phyloP scores from a whole-genome alignment of 2,797 vertebrate genomes.

The Anguilla pacifica region DNA sequence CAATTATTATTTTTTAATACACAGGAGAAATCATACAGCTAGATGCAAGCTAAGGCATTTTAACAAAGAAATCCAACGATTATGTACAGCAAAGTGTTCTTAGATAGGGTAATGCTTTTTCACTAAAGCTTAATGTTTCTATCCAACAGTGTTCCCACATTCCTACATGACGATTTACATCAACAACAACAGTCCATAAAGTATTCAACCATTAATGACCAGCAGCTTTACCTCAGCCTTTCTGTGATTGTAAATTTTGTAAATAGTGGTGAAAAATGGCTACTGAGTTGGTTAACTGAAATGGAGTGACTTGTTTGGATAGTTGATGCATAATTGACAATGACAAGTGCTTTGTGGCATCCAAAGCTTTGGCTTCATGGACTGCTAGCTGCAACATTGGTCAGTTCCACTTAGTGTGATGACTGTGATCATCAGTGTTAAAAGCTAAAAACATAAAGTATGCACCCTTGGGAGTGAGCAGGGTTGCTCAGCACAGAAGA shows the following conservation, averaged over 20 bases:
- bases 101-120: constrained; percentile 8
- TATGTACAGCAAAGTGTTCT: constrained; percentile 5
- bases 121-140: not conserved
- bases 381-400: not conserved
- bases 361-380: not conserved
- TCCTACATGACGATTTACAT: not conserved
- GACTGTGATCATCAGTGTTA: not conserved
- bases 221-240: not conserved
- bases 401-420: not conserved
- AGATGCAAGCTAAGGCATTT: constrained; percentile 20
- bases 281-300: not conserved
- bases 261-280: not conserved
- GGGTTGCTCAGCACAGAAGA: not conserved
- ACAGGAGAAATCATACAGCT: not conserved
- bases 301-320: not conserved
- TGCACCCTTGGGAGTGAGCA: not conserved
- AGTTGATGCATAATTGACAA: not conserved
- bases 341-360: not conserved
- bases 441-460: not conserved
- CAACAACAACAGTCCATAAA: constrained; percentile 1
- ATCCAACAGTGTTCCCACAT: not conserved
- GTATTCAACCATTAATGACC: not conserved
- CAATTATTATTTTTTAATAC: not conserved
- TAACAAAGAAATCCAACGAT: constrained; percentile 10
- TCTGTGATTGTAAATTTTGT: not conserved